Percentiles rank a stretch among this genome's conserved stretches.
These are phyloP conservation scores for Drosophila seclusa DNA, from an alignment of 2,888 invertebrate species.

Conservation along the genomic window DNA sequence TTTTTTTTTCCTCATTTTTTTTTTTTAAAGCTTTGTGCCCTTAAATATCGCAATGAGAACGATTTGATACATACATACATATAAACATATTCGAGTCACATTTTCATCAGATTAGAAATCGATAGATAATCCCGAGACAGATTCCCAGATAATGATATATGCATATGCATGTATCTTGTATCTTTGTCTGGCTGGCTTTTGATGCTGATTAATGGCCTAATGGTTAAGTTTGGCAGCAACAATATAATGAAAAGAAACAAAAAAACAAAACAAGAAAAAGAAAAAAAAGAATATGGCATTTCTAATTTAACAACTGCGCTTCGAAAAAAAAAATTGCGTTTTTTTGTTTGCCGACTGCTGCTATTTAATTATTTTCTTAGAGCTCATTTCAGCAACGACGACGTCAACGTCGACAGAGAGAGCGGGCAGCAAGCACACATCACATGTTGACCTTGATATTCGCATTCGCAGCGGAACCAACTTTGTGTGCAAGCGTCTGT, in stretches of 20 bases:
- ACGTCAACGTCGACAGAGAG: constrained; percentile 14
- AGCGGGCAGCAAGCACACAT: constrained; percentile 53
- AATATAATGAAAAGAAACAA: constrained; percentile 6
- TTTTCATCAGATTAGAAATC: background rate
- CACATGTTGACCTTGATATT: constrained; percentile 83
- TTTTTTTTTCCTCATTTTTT: background rate
- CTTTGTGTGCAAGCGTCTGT: constrained; percentile 45
- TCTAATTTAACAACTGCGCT: constrained; percentile 76
- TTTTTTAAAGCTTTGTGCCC: background rate
- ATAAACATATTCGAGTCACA: background rate
- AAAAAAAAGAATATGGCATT: constrained; percentile 63
- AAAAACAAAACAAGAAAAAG: constrained; percentile 5
- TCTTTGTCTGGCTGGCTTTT: constrained; percentile 28
- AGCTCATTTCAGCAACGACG: constrained; percentile 58
- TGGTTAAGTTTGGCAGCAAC: constrained; percentile 23
- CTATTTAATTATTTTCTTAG: constrained; percentile 75
- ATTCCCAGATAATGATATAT: background rate
- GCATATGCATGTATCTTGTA: background rate
- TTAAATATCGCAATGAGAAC: background rate
- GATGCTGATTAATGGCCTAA: constrained; percentile 63
- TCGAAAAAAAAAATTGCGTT: constrained; percentile 75
- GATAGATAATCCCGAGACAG: background rate
- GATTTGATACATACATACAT: background rate
- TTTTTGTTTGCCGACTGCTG: constrained; percentile 64
- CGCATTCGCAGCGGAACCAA: constrained; percentile 83